Evolutionary conservation across 2,113 vertebrate genomes (phyloP), one percentile per base, ranked within the genome.

Genomic region (Anolis sagrei): DNA sequence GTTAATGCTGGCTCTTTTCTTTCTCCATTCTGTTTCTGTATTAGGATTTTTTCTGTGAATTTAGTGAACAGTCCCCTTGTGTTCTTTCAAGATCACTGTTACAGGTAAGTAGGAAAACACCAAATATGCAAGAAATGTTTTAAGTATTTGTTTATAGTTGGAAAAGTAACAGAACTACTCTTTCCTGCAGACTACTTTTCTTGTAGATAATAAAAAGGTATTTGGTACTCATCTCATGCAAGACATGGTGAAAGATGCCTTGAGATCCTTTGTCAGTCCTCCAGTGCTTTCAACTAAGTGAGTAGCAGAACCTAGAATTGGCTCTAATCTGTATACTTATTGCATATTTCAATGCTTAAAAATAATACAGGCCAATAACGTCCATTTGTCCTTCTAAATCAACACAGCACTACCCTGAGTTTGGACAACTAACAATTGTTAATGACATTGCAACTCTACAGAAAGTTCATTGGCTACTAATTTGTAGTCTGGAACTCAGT

Each of bases 11-110:
- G 6, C 78, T 86, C 0, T 79, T 13, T 69, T 90, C 82, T 58
- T 49, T 25, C 78, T 89, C 82, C 64, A 44, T 54, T 39, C 78
- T 91, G 1, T 91, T 80, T 89, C 23, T 90, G 58, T 84, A 11
- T 86, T 84, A 99, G 99, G 99, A 99, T 90, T 99, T 99, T 91
- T 99, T 99, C 94, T 99, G 98, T 97, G 98, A 99, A 92, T 99
- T 99, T 94, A 99, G 99, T 91, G 99, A 99, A 88, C 98, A 99
- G 49, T 99, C 98, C 44, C 99, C 99, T 1, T 99, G 98, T 94
- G 98, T 99, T 87, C 98, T 99, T 85, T 99, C 99, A 92, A 97
- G 99, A 95, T 99, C 98, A 84, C 94, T 99, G 13, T 97, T 99
- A 90, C 98, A 99, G 96, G 98, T 97, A 95, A 96, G 96, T 93